These are phyloP conservation scores for Buceros bicornis DNA, from an alignment of 2,797 vertebrate species.

Conservation along the genomic window DNA sequence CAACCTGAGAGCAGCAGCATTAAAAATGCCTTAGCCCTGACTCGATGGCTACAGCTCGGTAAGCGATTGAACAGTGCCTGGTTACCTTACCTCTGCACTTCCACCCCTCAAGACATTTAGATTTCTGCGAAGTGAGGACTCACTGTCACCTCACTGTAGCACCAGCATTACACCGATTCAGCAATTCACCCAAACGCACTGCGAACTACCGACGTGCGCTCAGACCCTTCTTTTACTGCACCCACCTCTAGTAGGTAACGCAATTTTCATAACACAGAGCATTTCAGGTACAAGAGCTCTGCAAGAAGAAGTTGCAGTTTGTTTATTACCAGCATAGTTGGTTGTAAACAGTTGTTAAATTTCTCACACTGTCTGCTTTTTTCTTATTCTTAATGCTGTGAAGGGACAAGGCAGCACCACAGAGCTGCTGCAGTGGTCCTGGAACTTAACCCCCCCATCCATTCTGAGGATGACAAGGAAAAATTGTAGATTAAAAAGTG, in stretches of 20 bases:
- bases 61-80: background rate
- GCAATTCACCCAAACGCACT: conserved; percentile 8
- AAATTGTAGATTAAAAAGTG: background rate
- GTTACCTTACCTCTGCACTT: background rate
- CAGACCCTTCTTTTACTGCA: background rate
- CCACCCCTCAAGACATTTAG: conserved; percentile 12
- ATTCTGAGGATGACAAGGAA: background rate
- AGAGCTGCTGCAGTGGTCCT: background rate
- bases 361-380: background rate
- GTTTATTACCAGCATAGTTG: background rate
- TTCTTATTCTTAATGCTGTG: background rate
- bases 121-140: conserved; percentile 16
- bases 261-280: background rate
- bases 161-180: background rate
- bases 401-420: background rate
- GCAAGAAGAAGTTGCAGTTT: background rate
- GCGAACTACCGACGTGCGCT: background rate
- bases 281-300: background rate
- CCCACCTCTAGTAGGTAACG: background rate
- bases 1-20: background rate
- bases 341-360: conserved; percentile 34
- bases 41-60: accelerated
- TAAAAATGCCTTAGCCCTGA: background rate
- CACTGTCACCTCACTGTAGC: background rate
- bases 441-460: background rate